Evolutionary conservation across 2,113 vertebrate genomes (phyloP).

Genomic region (Garra rufa): DNA sequence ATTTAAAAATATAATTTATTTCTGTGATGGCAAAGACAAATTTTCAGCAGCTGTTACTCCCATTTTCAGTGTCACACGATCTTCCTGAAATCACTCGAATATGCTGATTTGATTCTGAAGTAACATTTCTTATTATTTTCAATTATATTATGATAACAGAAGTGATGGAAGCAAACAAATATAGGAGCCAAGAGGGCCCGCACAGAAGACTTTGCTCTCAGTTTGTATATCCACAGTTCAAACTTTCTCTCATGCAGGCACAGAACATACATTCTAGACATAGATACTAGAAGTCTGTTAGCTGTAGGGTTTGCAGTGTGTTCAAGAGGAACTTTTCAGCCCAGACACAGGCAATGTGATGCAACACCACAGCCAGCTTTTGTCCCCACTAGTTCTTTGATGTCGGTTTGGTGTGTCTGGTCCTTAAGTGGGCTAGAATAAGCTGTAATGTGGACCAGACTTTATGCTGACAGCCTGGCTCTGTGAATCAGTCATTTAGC

Average conservation of each 20-base stretch:
- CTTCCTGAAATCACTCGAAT: not conserved
- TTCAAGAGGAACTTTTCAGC: not conserved
- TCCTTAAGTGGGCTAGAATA: not conserved
- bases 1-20: not conserved
- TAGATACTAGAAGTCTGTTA: not conserved
- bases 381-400: not conserved
- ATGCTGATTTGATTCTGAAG: not conserved
- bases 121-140: not conserved
- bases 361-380: not conserved
- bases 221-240: not conserved
- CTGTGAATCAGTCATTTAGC: not conserved
- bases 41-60: too few relatives aligned
- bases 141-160: not conserved
- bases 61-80: not conserved
- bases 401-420: not conserved
- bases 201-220: not conserved
- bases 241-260: not conserved
- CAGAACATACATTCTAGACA: not conserved
- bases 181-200: not conserved
- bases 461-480: not conserved
- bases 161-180: not conserved
- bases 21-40: not conserved
- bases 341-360: not conserved
- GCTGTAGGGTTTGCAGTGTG: not conserved
- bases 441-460: not conserved